A percentile compares a stretch with the other conserved stretches of the same genome.
Conservation (phyloP, 2,113 vertebrate species). For the Typhlomys cinereus region DNA sequence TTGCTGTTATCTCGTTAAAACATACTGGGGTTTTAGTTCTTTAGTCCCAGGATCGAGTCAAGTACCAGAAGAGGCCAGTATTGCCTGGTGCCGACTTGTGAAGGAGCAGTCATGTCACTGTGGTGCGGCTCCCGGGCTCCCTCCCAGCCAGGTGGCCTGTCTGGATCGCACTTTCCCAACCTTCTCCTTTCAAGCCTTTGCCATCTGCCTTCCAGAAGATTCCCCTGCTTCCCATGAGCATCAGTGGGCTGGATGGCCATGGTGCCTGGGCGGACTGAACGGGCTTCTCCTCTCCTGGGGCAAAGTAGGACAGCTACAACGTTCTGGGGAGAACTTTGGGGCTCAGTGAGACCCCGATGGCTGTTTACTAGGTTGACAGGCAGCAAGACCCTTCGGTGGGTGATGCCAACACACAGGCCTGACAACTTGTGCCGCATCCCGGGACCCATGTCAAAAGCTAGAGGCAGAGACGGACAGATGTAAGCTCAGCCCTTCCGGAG, state of each 20-base stretch:
- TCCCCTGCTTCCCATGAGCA: neutral
- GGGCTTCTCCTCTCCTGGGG: neutral
- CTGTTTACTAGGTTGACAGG: too few species aligned
- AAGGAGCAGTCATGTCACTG: fast-evolving
- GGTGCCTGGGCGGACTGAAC: neutral
- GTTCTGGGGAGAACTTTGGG: neutral
- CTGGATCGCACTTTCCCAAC: neutral
- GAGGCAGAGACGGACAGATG: too few species aligned
- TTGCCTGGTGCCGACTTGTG: neutral
- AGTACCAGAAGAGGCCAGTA: neutral
- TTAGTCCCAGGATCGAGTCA: neutral
- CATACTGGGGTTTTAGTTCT: neutral
- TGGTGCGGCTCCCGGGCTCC: neutral
- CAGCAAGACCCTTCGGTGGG: too few species aligned
- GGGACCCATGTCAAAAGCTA: too few species aligned
- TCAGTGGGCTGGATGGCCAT: fast-evolving
- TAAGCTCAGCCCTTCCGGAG: too few species aligned
- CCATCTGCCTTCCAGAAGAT: too few species aligned
- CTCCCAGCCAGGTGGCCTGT: fast-evolving
- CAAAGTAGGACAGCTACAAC: neutral
- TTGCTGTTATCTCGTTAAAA: neutral
- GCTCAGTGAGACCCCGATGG: neutral
- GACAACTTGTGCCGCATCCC: too few species aligned
- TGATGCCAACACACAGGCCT: too few species aligned
- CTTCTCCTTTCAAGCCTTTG: too few species aligned